Percentiles rank a stretch among this genome's conserved stretches.
Evolutionary conservation across 2,888 invertebrate genomes (phyloP).

Genomic region (Amphimallon solstitiale): DNA sequence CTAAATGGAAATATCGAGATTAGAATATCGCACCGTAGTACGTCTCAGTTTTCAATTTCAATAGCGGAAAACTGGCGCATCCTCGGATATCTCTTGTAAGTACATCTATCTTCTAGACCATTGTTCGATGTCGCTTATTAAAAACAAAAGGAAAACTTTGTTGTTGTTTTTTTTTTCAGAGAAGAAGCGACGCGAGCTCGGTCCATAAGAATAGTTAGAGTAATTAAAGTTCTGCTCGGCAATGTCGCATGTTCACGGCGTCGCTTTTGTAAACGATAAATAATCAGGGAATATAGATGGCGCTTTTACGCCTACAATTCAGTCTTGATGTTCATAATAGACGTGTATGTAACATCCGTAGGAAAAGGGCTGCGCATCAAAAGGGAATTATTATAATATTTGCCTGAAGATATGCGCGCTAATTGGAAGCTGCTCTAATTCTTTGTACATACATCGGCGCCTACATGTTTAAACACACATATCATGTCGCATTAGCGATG

Average conservation of each 20-base stretch:
- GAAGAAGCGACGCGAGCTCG: background rate
- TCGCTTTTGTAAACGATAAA: conserved; percentile 31
- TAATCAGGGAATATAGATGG: conserved; percentile 5
- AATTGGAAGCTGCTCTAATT: no score
- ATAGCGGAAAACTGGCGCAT: background rate
- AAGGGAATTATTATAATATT: conserved; percentile 28
- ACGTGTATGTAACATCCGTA: background rate
- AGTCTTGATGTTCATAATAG: conserved; percentile 26
- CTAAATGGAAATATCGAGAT: no score
- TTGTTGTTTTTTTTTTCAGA: conserved; percentile 4
- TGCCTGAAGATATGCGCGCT: conserved; percentile 6
- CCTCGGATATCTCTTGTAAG: background rate
- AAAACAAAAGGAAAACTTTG: conserved; percentile 28
- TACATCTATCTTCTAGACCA: no score
- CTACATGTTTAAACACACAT: no score
- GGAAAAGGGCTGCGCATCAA: background rate
- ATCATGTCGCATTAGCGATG: no score
- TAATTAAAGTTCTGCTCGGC: conserved; percentile 26
- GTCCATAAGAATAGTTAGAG: conserved; percentile 15
- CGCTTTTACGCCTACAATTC: conserved; percentile 8
- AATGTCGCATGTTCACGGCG: no score
- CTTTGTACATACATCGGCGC: no score
- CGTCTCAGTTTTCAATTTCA: background rate
- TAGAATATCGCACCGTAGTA: no score
- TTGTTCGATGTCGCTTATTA: background rate